Conservation (phyloP, 1,140 invertebrate species). For the Agrypnia vestita region DNA sequence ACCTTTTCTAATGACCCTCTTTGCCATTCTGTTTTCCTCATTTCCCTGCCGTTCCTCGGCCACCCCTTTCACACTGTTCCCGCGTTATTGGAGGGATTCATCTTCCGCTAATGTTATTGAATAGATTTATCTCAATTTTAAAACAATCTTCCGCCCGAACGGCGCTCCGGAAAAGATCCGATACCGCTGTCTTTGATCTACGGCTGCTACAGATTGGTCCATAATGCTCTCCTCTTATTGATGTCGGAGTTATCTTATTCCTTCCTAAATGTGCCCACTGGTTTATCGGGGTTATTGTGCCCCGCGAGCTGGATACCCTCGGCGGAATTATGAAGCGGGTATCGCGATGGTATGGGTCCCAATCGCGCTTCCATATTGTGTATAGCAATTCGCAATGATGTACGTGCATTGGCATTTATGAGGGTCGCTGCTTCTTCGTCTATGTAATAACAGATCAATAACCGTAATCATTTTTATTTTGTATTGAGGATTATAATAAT, state of each 20-base stretch:
- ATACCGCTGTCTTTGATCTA: neutral
- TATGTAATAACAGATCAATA: no score
- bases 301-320: neutral
- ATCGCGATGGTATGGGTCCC: no score
- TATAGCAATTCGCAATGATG: no score
- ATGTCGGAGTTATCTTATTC: neutral
- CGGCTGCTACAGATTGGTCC: neutral
- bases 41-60: neutral
- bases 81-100: constrained; percentile 15
- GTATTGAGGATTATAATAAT: no score
- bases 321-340: no score
- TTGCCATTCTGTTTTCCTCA: neutral
- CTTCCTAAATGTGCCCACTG: constrained; percentile 6
- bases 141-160: neutral
- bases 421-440: no score
- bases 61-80: neutral
- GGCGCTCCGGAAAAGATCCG: neutral
- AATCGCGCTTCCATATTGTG: no score
- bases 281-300: constrained; percentile 13
- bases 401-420: no score
- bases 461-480: no score
- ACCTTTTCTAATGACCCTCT: no score
- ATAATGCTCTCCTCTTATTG: neutral
- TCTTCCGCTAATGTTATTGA: constrained; percentile 11
- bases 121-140: constrained; percentile 27